Evolutionary conservation across 2,113 vertebrate species (phyloP).

Genomic region (Aramus guarauna): DNA sequence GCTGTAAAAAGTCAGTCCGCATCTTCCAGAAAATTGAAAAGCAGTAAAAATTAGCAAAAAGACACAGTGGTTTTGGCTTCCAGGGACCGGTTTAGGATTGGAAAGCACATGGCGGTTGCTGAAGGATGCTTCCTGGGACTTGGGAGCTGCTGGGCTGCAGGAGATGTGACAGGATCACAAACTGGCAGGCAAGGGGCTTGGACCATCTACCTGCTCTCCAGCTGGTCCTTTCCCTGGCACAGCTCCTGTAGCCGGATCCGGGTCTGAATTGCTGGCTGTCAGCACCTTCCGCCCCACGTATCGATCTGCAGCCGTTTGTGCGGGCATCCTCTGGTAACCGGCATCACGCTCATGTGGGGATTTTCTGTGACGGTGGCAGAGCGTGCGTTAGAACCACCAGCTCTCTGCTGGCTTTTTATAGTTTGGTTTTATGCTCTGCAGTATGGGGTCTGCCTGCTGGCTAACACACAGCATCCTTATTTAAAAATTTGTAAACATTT

Average conservation of each 20-base stretch:
- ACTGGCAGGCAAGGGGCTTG: background rate
- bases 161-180: background rate
- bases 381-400: rapidly evolving
- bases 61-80: background rate
- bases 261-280: background rate
- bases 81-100: background rate
- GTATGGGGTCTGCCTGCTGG: background rate
- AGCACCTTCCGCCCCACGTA: background rate
- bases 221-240: background rate
- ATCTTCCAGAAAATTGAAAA: background rate
- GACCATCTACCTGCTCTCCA: rapidly evolving
- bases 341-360: rapidly evolving
- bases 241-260: background rate
- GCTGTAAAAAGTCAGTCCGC: background rate
- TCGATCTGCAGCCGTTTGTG: background rate
- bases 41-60: background rate
- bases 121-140: background rate
- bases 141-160: background rate
- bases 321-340: background rate
- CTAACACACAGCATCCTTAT: background rate
- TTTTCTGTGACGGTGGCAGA: background rate
- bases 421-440: background rate
- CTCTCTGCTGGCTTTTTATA: background rate
- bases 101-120: background rate
- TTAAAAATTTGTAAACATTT: background rate